Evolutionary conservation across 2,113 vertebrate genomes (phyloP).

Genomic region (Catagonus wagneri): DNA sequence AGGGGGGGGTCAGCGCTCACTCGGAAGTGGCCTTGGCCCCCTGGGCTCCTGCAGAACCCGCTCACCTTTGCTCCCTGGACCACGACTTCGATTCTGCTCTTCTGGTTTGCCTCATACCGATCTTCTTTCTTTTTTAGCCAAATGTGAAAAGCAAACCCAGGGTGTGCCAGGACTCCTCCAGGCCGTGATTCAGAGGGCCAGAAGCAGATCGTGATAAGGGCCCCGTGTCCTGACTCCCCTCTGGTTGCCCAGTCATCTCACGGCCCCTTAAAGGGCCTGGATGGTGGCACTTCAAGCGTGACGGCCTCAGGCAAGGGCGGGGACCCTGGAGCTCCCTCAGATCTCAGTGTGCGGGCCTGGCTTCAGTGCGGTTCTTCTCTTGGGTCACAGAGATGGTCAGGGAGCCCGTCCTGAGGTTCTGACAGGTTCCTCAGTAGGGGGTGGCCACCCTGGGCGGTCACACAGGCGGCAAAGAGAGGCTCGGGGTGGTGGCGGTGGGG

Average conservation of each 20-base stretch:
- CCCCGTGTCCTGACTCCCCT: neutral
- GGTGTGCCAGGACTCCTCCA: neutral
- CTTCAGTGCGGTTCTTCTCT: neutral
- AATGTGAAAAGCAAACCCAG: neutral
- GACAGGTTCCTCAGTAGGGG: neutral
- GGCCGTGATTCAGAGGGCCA: neutral
- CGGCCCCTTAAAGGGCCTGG: neutral
- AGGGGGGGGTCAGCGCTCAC: neutral
- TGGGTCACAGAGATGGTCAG: neutral
- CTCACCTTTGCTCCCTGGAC: neutral
- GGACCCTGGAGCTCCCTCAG: neutral
- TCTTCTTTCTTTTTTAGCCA: neutral
- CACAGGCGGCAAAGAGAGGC: neutral
- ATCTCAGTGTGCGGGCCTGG: accelerated
- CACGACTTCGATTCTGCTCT: neutral
- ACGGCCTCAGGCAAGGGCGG: accelerated
- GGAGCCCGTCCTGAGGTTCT: neutral
- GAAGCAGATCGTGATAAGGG: neutral
- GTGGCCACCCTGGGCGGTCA: accelerated
- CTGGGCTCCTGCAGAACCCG: accelerated
- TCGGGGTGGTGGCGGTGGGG: no score
- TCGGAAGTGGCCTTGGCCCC: neutral
- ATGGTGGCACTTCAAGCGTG: neutral
- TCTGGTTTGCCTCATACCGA: neutral
- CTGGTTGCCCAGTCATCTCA: neutral